Evolutionary conservation across 2,113 vertebrate genomes (phyloP).

Genomic region (Petaurus breviceps): DNA sequence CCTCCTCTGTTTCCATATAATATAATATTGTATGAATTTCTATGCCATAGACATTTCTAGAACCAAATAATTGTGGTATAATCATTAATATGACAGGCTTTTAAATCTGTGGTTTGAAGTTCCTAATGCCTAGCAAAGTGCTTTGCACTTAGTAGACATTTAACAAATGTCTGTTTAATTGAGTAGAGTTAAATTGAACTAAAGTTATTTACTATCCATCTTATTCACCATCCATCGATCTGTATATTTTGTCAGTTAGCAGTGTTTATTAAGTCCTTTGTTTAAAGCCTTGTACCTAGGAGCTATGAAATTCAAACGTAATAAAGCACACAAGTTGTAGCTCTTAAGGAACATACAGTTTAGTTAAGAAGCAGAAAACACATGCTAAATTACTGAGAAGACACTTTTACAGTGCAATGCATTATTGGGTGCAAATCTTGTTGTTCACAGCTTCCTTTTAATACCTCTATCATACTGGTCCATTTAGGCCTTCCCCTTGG

Average conservation of each 20-base stretch:
- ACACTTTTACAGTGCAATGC: slow-evolving; percentile 4
- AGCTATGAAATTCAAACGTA: slow-evolving; percentile 24
- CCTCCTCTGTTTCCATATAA: not conserved
- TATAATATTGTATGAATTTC: not conserved
- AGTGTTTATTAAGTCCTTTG: slow-evolving; percentile 5
- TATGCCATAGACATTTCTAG: not conserved
- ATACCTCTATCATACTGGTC: not conserved
- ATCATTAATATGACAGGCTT: not conserved
- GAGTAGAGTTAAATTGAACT: not conserved
- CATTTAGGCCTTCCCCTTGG: not conserved
- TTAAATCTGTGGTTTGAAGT: not conserved
- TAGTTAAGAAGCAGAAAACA: slow-evolving; percentile 24
- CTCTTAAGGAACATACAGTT: slow-evolving; percentile 36
- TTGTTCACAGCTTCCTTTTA: not conserved
- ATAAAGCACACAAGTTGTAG: slow-evolving; percentile 2
- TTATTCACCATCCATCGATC: slow-evolving; percentile 26
- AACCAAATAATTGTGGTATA: not conserved
- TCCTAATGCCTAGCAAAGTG: slow-evolving; percentile 4
- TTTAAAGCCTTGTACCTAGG: not conserved
- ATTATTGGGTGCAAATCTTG: slow-evolving; percentile 5
- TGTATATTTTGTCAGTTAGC: not conserved
- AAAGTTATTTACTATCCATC: not conserved
- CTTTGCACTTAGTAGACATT: not conserved
- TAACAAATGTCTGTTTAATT: not conserved
- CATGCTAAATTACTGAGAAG: slow-evolving; percentile 17